Conservation (phyloP, 2,797 vertebrate genomes). For the Sebastes reedi region DNA sequence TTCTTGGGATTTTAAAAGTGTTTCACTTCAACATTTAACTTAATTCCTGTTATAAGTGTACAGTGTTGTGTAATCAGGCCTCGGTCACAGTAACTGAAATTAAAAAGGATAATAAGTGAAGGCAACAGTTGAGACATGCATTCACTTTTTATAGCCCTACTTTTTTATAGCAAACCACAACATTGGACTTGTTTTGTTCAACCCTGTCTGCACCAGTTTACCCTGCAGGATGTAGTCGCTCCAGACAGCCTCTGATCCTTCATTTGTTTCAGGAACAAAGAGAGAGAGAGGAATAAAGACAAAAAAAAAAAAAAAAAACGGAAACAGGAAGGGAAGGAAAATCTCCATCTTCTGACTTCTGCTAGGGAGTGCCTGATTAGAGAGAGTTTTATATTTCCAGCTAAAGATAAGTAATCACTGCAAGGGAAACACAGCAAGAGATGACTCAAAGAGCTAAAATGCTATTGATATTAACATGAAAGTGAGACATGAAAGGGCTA, state of each 20-base stretch:
- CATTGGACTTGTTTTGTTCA: constrained; percentile 3
- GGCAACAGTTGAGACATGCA: neutral
- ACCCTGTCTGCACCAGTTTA: neutral
- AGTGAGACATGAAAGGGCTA: constrained; percentile 43
- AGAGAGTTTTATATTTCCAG: constrained; percentile 23
- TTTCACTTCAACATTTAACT: neutral
- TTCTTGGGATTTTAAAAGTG: neutral
- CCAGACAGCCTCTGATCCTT: constrained; percentile 36
- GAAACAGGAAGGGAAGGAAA: constrained; percentile 23
- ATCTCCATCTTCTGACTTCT: constrained; percentile 13
- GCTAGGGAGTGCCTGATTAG: constrained; percentile 36
- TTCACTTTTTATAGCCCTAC: neutral
- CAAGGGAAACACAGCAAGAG: neutral
- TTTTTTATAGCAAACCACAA: neutral
- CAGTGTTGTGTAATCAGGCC: neutral
- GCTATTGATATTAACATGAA: constrained; percentile 40
- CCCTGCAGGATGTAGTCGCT: constrained; percentile 38
- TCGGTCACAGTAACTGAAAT: neutral
- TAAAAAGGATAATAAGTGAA: neutral
- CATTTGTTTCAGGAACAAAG: constrained; percentile 42
- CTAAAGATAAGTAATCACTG: constrained; percentile 35
- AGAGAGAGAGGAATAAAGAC: constrained; percentile 10
- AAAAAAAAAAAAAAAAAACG: constrained; percentile 6
- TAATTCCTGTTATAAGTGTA: neutral
- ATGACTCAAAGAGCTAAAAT: constrained; percentile 26